Base-by-base conservation (phyloP, 2,797 vertebrate species). In the Neosilurus hyrtlii region DNA sequence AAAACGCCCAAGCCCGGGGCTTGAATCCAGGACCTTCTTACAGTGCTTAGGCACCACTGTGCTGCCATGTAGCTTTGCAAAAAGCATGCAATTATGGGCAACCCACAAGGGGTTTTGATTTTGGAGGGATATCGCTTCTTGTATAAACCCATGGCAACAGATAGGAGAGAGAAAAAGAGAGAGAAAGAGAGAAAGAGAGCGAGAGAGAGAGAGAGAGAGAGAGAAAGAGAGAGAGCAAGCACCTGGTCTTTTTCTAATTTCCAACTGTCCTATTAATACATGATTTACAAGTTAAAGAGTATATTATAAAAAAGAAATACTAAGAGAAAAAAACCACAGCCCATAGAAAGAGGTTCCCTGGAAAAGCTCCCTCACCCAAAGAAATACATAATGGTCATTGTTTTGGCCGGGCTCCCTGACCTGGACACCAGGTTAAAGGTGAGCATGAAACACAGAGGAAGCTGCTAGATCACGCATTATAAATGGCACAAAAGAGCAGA, bases 401-500 rank as follows among this genome's bases (percentile, higher is more conserved):
- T 2, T 30, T 15, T n/a, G 43, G 16, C 54, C 26, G 22, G 0
- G 0, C n/a, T 72, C 24, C 22, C 70, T 16, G 71, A 74, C 79
- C 70, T 59, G 57, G 12, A 30, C 6, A 43, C 52, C 43, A 52
- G 12, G 66, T 79, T 71, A 83, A 85, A 82, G 68, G 61, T 66
- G 71, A 63, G 59, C 75, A 59, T 24, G 30, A 51, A 83, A 57
- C 52, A 51, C 35, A 35, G 35, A 82, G 35, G 75, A 73, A 15
- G 12, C 59, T 15, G 10, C 20, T 52, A 73, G 83, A 85, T 83
- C 84, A 87, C 76, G 80, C 54, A 57, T 51, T 61, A 82, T 76
- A 81, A 84, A 86, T 59, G n/a, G 85, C 86, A 71, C 61, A 83
- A 82, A 67, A 76, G 72, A 71, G 77, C 56, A 75, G 83, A 76